Conservation (phyloP, 2,797 vertebrate species). For the Channallabes apus region DNA sequence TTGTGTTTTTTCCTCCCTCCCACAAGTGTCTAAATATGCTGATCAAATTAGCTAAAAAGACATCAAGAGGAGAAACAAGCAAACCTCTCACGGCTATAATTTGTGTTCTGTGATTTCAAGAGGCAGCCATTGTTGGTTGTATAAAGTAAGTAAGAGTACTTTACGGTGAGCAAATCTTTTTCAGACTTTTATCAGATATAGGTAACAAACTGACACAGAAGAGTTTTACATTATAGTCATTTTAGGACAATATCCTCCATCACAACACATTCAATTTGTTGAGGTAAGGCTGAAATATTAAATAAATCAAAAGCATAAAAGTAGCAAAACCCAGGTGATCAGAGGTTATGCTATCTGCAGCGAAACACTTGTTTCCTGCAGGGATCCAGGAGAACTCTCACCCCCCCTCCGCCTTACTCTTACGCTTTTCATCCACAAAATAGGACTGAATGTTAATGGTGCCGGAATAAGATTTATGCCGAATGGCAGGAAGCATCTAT, state of each 20-base stretch:
- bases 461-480: constrained; percentile 19
- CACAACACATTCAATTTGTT: constrained; percentile 47
- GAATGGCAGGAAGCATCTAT: constrained; percentile 32
- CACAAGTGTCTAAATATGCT: constrained; percentile 30
- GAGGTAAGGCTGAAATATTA: constrained; percentile 66
- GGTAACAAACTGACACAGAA: constrained; percentile 7
- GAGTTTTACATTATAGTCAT: constrained; percentile 24
- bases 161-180: neutral
- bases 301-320: constrained; percentile 66
- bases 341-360: constrained; percentile 74
- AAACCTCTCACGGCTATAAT: neutral
- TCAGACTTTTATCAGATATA: neutral
- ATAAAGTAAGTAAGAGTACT: constrained; percentile 1
- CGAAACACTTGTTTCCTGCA: constrained; percentile 76
- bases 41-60: constrained; percentile 35
- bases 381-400: constrained; percentile 77
- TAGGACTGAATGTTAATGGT: constrained; percentile 37
- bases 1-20: constrained; percentile 9
- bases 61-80: constrained; percentile 31
- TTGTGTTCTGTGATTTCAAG: constrained; percentile 1
- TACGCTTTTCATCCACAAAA: constrained; percentile 40
- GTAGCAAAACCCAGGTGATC: constrained; percentile 69
- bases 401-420: constrained; percentile 54
- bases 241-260: constrained; percentile 24
- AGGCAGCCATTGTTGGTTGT: constrained; percentile 30